Evolutionary conservation across 1,140 invertebrate genomes (phyloP), one percentile per base, ranked within the genome.

Genomic region (Drosophila truncata): DNA sequence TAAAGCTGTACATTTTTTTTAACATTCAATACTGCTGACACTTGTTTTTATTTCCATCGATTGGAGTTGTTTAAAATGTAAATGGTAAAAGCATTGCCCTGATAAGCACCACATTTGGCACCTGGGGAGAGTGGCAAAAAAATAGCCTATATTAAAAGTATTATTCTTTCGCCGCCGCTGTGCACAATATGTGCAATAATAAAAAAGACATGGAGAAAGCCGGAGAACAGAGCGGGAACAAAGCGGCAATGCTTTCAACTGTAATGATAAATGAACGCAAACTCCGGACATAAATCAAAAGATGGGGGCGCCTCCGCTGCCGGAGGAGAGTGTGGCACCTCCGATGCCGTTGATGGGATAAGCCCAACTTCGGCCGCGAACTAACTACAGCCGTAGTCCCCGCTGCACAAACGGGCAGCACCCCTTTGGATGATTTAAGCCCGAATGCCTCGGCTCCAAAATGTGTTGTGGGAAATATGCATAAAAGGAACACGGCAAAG

Each of bases 221-320:
- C 16, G 25, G 47, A 27, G 47, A 73, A 63, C 59, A 58, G 18
- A 31, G 57, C 44, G 58, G 61, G 59, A 83, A 83, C 77, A 88
- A 88, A 84, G 84, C 80, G 77, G 80, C 74, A 88, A 87, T 87
- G 84, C 84, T 87, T 88, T 88, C 84, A 87, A 84, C 85, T 87
- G 84, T 87, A 87, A 87, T 87, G 84, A 87, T 87, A 87, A 87
- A 87, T 87, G 84, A 87, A 87, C 80, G 84, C 84, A 87, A 87
- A 87, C 84, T 87, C 84, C 41, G 85, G 63, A 88, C 85, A 87
- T 87, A 87, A 87, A 87, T 87, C 84, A 87, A 79, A 49, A 62
- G 31, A 54, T 46, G 41, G 23, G 18, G 55, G n/a, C 3, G 62
- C 46, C 14, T 27, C n/a, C 14, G 8, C 9, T 27, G 74, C 37